phyloP scores from a whole-genome alignment of 2,888 invertebrate genomes.

The Coelinius sp. region DNA sequence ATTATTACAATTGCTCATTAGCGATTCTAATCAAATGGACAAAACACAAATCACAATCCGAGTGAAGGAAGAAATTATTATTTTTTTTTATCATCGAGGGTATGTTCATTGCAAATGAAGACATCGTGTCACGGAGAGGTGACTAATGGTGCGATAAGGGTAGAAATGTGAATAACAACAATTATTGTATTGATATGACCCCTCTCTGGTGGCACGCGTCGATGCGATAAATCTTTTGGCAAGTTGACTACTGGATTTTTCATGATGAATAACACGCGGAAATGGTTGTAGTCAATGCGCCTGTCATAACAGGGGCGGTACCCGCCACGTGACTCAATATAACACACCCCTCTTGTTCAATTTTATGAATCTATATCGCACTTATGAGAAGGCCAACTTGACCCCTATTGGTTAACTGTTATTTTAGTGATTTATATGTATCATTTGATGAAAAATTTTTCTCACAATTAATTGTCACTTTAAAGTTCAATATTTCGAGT shows the following conservation, averaged over 20 bases:
- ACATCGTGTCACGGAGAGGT: slow-evolving; percentile 9
- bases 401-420: slow-evolving; percentile 24
- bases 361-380: slow-evolving; percentile 13
- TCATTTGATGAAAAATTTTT: not conserved
- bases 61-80: not conserved
- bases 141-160: slow-evolving; percentile 24
- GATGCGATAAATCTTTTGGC: slow-evolving; percentile 52
- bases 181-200: slow-evolving; percentile 35
- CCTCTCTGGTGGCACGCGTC: slow-evolving; percentile 46
- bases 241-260: slow-evolving; percentile 47
- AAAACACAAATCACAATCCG: not conserved
- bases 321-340: slow-evolving; percentile 62
- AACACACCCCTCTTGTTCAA: slow-evolving; percentile 52
- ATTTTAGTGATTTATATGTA: not conserved
- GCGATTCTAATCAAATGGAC: not conserved
- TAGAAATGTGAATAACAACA: slow-evolving; percentile 40
- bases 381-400: slow-evolving; percentile 21
- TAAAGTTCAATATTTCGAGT: no score
- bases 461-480: not conserved
- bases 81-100: not conserved
- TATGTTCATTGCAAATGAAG: not conserved
- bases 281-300: slow-evolving; percentile 55
- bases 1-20: slow-evolving; percentile 4
- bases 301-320: slow-evolving; percentile 67
- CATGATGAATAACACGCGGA: slow-evolving; percentile 43